These are phyloP conservation scores for Ochotona princeps DNA, from an alignment of 2,113 vertebrate species.

Conservation along the genomic window DNA sequence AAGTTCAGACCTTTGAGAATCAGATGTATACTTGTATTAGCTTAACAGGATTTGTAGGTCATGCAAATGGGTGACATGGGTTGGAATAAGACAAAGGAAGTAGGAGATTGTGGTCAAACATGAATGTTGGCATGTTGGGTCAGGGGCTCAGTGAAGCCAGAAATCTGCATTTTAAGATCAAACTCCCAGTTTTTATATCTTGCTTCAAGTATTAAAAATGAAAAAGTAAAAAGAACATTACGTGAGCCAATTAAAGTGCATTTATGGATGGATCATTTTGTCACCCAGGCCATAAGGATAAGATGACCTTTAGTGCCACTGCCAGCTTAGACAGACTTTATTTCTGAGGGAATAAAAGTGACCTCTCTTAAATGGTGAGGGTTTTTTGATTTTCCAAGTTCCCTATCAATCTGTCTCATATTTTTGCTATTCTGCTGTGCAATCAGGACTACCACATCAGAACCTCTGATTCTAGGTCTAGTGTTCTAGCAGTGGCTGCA, in stretches of 20 bases:
- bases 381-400: background rate
- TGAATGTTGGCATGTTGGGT: background rate
- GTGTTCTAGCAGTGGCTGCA: too few relatives aligned
- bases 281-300: background rate
- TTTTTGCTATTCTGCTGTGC: background rate
- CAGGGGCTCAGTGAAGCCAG: background rate
- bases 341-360: constrained; percentile 42
- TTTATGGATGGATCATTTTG: constrained; percentile 12
- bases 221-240: constrained; percentile 16
- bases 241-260: constrained; percentile 35
- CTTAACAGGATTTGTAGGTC: background rate
- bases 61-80: background rate
- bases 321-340: constrained; percentile 35
- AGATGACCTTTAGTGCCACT: background rate
- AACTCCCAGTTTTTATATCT: background rate
- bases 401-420: background rate
- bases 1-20: background rate
- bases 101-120: background rate
- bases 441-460: background rate
- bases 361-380: background rate
- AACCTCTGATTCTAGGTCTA: background rate
- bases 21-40: background rate
- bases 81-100: background rate
- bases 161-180: constrained; percentile 44
- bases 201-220: constrained; percentile 32